Percentiles rank a stretch among this genome's conserved stretches.
These are phyloP conservation scores for Amphilophus citrinellus DNA, from an alignment of 2,113 vertebrate species.

Conservation along the genomic window DNA sequence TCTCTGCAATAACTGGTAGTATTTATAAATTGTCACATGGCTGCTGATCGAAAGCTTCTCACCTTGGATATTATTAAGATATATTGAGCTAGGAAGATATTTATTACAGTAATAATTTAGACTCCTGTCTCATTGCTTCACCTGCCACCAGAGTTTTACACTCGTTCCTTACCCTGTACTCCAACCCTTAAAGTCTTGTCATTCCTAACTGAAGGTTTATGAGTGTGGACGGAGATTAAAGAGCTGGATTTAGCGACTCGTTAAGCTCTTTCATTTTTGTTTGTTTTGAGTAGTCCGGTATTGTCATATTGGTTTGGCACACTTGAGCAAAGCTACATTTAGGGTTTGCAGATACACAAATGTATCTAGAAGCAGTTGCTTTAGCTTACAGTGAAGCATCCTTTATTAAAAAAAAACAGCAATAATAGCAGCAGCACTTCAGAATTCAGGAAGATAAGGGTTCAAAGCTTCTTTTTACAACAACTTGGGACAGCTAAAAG, in stretches of 20 bases:
- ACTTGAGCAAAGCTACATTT: constrained; percentile 39
- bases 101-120: neutral
- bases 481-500: neutral
- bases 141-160: neutral
- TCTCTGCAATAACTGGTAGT: neutral
- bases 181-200: neutral
- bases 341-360: neutral
- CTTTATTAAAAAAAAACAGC: neutral
- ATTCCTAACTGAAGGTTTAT: neutral
- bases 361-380: neutral
- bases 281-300: constrained; percentile 41
- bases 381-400: neutral
- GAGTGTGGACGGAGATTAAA: neutral
- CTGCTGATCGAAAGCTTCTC: neutral
- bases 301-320: constrained; percentile 19
- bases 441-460: neutral
- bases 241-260: neutral
- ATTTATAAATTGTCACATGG: constrained; percentile 9
- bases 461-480: neutral
- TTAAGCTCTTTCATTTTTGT: constrained; percentile 23
- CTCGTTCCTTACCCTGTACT: neutral
- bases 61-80: constrained; percentile 16
- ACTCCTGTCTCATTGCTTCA: neutral
- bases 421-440: neutral
- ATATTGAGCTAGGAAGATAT: neutral